These are phyloP conservation scores for Rhodophaea formosa DNA, from an alignment of 2,888 invertebrate species.

Conservation along the genomic window DNA sequence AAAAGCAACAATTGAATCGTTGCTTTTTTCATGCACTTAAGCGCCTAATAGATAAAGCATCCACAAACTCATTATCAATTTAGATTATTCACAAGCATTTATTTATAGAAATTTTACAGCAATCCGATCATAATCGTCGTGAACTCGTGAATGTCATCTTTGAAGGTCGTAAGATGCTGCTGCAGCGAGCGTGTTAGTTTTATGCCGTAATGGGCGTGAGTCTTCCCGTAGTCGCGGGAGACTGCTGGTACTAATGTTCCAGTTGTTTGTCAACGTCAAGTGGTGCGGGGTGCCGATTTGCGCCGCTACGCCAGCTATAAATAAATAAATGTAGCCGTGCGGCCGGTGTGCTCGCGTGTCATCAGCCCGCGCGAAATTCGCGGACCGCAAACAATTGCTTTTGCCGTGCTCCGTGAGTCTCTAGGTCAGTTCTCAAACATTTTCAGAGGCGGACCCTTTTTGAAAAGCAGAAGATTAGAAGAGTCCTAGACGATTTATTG, in stretches of 20 bases:
- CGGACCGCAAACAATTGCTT: conserved; percentile 44
- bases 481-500: too few species aligned
- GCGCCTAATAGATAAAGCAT: too few species aligned
- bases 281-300: conserved; percentile 55
- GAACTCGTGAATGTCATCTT: background rate
- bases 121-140: background rate
- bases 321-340: conserved; percentile 56
- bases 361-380: conserved; percentile 42
- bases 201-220: conserved; percentile 48
- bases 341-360: conserved; percentile 32
- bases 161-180: conserved; percentile 4
- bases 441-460: too few species aligned
- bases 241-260: conserved; percentile 48
- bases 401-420: conserved; percentile 38
- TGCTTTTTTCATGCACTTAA: too few species aligned
- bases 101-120: background rate
- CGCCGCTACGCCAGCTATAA: conserved; percentile 51
- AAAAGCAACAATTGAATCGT: too few species aligned
- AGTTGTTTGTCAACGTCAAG: conserved; percentile 71
- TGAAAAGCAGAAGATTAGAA: too few species aligned
- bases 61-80: too few species aligned
- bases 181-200: conserved; percentile 36
- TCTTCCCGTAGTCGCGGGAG: conserved; percentile 25
- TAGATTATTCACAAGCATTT: too few species aligned
- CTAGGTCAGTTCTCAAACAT: background rate